Evolutionary conservation across 1,140 invertebrate genomes (phyloP), one percentile per base, ranked within the genome.

Genomic region (Rhagoletis pomonella): DNA sequence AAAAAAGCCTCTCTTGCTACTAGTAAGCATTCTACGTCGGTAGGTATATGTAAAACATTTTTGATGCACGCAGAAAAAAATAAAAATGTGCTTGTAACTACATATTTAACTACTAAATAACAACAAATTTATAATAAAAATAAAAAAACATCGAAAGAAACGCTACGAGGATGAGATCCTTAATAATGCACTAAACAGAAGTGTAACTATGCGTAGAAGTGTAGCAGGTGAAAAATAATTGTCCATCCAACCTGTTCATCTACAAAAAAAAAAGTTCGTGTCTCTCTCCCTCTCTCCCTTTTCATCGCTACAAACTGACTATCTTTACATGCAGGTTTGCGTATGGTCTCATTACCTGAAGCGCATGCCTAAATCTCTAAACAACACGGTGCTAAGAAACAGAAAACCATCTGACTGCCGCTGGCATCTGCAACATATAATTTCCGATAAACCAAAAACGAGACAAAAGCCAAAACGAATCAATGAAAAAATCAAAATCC

Each of bases 191-290:
- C 44, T 73, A 73, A 73, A 47, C 69, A 50, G 29, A 73, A 73
- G 47, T 73, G 73, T 81, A 81, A 81, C 47, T 55, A 50, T 81
- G 73, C 73, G n/a, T 29, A 50, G 50, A 50, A 81, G 47, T 81
- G 47, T 55, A 29, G 73, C 73, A 81, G 73, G 73, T 81, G 73
- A 81, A 81, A 81, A 81, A 81, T 81, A 81, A 81, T 81, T 50
- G n/a, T 55, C 73, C 50, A 44, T 3, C 73, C n/a, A 81, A 81
- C 73, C 50, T 55, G 73, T 81, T 73, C 67, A 47, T 44, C 44
- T 19, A 81, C 73, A 47, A 81, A 62, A 62, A n/a, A n/a, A n/a
- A 62, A 5, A 1, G 2, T 58, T 2, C 47, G 1, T 29, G 5
- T 55, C n/a, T 19, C 17, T 19, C n/a, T 47, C 69, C n/a, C 10